phyloP scores from a whole-genome alignment of 1,140 invertebrate genomes.

The Solenopsis fugax region DNA sequence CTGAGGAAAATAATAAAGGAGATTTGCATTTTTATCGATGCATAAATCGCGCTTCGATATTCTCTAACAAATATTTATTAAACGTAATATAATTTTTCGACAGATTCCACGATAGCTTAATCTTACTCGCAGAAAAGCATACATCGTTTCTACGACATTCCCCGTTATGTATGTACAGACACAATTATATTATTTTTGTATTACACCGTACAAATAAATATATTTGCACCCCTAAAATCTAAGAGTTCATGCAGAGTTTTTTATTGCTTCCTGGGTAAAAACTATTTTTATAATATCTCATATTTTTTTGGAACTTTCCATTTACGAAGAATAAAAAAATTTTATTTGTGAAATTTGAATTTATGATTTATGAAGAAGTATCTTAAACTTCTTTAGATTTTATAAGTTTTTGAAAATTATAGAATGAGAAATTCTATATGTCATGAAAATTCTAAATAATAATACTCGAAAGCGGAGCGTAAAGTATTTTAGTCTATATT shows the following conservation, averaged over 20 bases:
- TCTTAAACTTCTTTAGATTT: too few species aligned
- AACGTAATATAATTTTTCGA: conserved; percentile 44
- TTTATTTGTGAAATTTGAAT: too few species aligned
- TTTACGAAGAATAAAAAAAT: too few species aligned
- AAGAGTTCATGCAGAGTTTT: neutral
- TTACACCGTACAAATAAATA: conserved; percentile 48
- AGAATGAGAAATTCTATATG: too few species aligned
- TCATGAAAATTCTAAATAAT: neutral
- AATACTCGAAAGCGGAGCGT: neutral
- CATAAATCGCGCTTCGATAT: conserved; percentile 1
- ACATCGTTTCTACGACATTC: conserved; percentile 11
- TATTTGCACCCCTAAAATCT: conserved; percentile 24
- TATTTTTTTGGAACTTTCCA: too few species aligned
- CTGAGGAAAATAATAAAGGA: neutral
- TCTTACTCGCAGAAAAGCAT: conserved; percentile 24
- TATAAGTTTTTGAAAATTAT: too few species aligned
- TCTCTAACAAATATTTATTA: conserved; percentile 56
- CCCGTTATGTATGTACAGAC: conserved; percentile 34
- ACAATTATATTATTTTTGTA: conserved; percentile 25
- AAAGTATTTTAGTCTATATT: conserved; percentile 15
- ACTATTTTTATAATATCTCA: too few species aligned
- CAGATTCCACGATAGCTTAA: conserved; percentile 9
- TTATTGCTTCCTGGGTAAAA: neutral
- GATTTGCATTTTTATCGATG: conserved; percentile 1
- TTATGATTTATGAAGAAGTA: too few species aligned